These are phyloP conservation scores for Microcaecilia unicolor DNA, from an alignment of 2,797 vertebrate genomes.

Conservation along the genomic window DNA sequence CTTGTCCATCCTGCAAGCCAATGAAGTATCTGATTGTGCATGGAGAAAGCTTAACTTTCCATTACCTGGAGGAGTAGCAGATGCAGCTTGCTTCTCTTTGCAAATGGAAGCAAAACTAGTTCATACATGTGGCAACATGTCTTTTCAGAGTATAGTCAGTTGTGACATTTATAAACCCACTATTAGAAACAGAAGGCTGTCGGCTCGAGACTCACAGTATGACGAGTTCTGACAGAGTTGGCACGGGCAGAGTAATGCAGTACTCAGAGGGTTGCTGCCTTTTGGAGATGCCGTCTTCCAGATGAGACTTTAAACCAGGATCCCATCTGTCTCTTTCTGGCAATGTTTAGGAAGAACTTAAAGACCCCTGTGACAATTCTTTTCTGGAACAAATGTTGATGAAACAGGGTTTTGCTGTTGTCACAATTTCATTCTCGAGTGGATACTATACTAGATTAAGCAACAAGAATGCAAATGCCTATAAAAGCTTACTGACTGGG, in stretches of 20 bases:
- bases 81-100: too few relatives aligned
- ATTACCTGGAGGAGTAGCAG: too few relatives aligned
- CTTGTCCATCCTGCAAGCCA: too few relatives aligned
- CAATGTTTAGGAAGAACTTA: constrained; percentile 12
- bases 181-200: constrained; percentile 7
- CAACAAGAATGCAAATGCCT: neutral
- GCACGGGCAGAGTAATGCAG: neutral
- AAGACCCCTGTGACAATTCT: constrained; percentile 1
- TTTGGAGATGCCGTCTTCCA: constrained; percentile 9
- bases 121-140: too few relatives aligned
- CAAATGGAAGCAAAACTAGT: too few relatives aligned
- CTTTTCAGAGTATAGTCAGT: too few relatives aligned
- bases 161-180: too few relatives aligned
- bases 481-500: neutral
- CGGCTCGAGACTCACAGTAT: neutral
- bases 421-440: constrained; percentile 3
- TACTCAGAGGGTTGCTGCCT: neutral
- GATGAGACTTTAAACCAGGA: constrained; percentile 18
- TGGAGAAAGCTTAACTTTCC: too few relatives aligned
- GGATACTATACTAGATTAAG: neutral
- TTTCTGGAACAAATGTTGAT: neutral
- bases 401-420: constrained; percentile 7
- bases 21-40: too few relatives aligned
- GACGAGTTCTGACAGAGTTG: constrained; percentile 5
- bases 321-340: constrained; percentile 23